A percentile compares a stretch with the other conserved stretches of the same genome.
phyloP scores from a whole-genome alignment of 1,140 invertebrate genomes.

The Drosophila pruinosa region DNA sequence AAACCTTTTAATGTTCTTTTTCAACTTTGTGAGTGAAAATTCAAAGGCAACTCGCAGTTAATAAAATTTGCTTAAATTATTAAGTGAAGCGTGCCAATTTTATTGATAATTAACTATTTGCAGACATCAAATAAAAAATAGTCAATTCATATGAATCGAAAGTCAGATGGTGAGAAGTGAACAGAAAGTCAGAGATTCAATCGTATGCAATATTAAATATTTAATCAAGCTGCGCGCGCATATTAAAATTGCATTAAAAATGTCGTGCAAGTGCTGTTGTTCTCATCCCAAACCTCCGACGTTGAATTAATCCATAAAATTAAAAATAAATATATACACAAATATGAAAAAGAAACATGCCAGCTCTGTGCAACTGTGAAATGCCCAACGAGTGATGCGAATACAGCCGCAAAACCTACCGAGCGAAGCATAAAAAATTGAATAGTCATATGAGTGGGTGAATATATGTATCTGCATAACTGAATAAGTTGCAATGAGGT shows the following conservation, averaged over 20 bases:
- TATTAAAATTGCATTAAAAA: conserved; percentile 79
- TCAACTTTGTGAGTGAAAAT: not conserved
- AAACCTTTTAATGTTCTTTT: conserved; percentile 5
- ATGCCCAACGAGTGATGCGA: too few species aligned
- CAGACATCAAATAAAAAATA: conserved; percentile 2
- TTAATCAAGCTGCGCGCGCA: conserved; percentile 79
- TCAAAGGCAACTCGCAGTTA: conserved; percentile 28
- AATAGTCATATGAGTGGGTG: conserved; percentile 28
- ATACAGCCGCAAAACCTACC: conserved; percentile 33
- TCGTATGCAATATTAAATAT: conserved; percentile 61
- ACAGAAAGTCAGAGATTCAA: not conserved
- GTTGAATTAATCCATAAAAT: conserved; percentile 56
- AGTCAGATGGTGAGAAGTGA: not conserved
- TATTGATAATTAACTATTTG: conserved; percentile 65
- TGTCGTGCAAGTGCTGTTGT: conserved; percentile 47
- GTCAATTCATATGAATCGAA: not conserved
- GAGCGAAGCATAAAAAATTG: conserved; percentile 59
- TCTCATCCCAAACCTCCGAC: not conserved
- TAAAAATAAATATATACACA: conserved; percentile 20
- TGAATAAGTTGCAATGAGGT: conserved; percentile 46
- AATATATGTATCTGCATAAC: conserved; percentile 41
- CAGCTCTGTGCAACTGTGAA: not conserved
- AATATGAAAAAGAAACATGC: not conserved
- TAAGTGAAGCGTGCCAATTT: conserved; percentile 51
- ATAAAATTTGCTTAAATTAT: conserved; percentile 59